Conservation (phyloP, 2,797 vertebrate species). For the Chiroxiphia lanceolata region DNA sequence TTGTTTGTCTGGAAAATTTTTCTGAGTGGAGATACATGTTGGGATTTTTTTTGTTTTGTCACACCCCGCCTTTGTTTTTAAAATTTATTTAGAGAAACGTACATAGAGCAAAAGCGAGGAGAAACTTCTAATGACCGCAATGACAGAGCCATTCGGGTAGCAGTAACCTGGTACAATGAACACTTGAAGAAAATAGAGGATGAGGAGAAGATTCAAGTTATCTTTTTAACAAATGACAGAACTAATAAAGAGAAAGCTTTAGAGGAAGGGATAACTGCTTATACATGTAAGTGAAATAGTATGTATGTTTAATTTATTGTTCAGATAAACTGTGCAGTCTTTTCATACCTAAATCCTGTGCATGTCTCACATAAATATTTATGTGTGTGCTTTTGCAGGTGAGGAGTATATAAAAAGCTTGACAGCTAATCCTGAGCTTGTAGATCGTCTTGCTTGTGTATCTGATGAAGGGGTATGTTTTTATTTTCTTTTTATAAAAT, state of each 20-base stretch:
- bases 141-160: slow-evolving; percentile 91
- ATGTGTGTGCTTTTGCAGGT: slow-evolving; percentile 77
- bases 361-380: slow-evolving; percentile 6
- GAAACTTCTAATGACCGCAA: slow-evolving; percentile 94
- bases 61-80: neutral
- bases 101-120: slow-evolving; percentile 87
- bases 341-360: neutral
- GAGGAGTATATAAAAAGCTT: slow-evolving; percentile 96
- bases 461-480: slow-evolving; percentile 86
- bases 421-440: slow-evolving; percentile 89
- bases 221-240: slow-evolving; percentile 93
- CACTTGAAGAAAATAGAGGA: slow-evolving; percentile 80
- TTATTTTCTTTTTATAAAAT: slow-evolving; percentile 21
- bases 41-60: neutral
- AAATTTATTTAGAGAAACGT: slow-evolving; percentile 85
- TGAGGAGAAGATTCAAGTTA: slow-evolving; percentile 77
- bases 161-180: slow-evolving; percentile 89
- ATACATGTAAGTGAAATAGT: slow-evolving; percentile 83
- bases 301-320: neutral
- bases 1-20: neutral
- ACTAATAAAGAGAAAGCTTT: slow-evolving; percentile 90
- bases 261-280: slow-evolving; percentile 84
- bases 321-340: neutral
- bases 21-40: neutral
- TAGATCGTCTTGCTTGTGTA: slow-evolving; percentile 90